Base-by-base conservation (phyloP, 2,113 vertebrate species). In the Hiodon alosoides region DNA sequence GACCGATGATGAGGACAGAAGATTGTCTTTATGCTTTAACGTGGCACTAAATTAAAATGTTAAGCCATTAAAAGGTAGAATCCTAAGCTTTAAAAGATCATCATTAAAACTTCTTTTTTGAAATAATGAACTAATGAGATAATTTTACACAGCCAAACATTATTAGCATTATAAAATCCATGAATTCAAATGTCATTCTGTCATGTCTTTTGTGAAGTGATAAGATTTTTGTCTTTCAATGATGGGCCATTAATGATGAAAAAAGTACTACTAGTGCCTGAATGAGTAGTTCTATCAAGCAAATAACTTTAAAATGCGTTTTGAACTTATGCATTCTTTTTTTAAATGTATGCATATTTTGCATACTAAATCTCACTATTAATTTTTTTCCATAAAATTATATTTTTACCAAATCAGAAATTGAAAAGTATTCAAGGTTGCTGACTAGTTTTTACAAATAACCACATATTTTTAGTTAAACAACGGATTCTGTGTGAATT, bases 61-160 rank as follows among this genome's bases (percentile, higher is more conserved):
- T 87, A 89, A 86, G 79, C 80, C 85, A 79, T 87, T 86, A 82
- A 78, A 82, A 81, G 83, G 83, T 79, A 79, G 67, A 75, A 78
- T 65, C 60, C 31, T 74, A 80, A 59, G 71, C 82, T 77, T 86
- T 89, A 86, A 90, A 90, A 89, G 67, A 88, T 84, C 83, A 77
- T 78, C 84, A 79, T 84, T 85, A 82, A 80, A 81, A 75, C 82
- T 83, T 79, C 83, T 80, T 82, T 80, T 77, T 76, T 78, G 74
- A 16, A 86, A 85, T 90, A 88, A 90, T 90, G 89, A 90, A 89
- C 83, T 88, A 80, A 84, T 83, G 78, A 77, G 83, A 85, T 79
- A 84, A 74, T 88, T 90, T 86, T 84, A 88, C 79, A 75, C 83
- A 81, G 79, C 80, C 79, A 84, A 88, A 87, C 71, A 79, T 79